Evolutionary conservation across 2,797 vertebrate species (phyloP), one percentile per base, ranked within the genome.

Genomic region (Karalla daura): DNA sequence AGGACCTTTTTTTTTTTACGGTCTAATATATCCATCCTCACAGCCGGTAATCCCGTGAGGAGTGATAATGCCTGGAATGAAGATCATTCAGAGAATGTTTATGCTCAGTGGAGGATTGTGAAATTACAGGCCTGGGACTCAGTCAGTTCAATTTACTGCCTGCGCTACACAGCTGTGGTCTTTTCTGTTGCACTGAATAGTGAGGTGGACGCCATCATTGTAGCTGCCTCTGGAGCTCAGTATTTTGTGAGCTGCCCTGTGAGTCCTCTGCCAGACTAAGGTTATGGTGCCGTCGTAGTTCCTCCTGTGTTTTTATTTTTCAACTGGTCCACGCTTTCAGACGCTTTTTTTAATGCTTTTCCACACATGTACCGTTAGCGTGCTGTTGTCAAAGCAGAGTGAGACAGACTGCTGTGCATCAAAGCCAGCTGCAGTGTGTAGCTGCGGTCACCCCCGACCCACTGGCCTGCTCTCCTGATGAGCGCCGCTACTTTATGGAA

Each of bases 21-120:
- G 41, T 78, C 63, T 75, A 69, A 76, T 83, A 69, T 79, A 75
- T 87, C 80, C 75, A 70, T 87, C 74, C 65, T 77, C 70, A 18
- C 63, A 43, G 76, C 65, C 21, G 32, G 41, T 70, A 72, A 79
- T 79, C 80, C 83, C 52, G 21, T 63, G 71, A 78, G 65, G 78
- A 81, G 81, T 62, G 76, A 78, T 81, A 81, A 77, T 78, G 71
- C 68, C 75, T 84, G 78, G 86, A 91, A 86, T 80, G 81, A 87
- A 62, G 75, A 86, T 88, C 72, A 84, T 85, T 87, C 68, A 55
- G 68, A 80, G 85, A 88, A 88, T 87, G 86, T 86, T 86, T 81
- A 71, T 87, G 81, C 76, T 82, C 70, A 70, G 54, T 63, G 52
- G 74, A 80, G 58, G 51, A 64, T 78, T 82, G 81, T 78, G 70